Base-by-base conservation (phyloP, 2,113 vertebrate species). In the Hylia prasina region DNA sequence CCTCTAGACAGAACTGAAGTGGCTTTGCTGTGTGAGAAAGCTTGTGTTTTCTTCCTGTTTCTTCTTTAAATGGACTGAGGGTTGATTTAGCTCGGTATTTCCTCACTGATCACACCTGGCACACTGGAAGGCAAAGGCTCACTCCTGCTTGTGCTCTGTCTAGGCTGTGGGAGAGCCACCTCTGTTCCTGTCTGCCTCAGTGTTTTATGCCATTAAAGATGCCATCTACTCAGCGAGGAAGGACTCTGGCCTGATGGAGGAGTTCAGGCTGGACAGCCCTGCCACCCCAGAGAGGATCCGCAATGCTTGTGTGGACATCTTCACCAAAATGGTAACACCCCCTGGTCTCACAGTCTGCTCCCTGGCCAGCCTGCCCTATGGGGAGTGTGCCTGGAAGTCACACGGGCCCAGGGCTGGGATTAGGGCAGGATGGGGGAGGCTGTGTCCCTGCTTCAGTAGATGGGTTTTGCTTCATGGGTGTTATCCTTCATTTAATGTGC, bases 131-230 rank as follows among this genome's bases (percentile, higher is more conserved):
- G 45, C 8, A 47, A n/a, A 37, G 24, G 30, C 57, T 70, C 33
- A 91, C 18, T 82, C 53, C 44, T 45, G 37, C 5, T 50, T 89
- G 71, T 93, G 78, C 24, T 96, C 50, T 47, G 2, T 83, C 33
- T 91, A 99, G 99, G 99, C 99, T 65, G 98, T 99, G 1, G 99
- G 99, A 8, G 99, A 99, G 77, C 99, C 99, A 0, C 99, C 99
- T 25, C 98, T 99, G 33, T 99, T 99, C 94, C 97, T 99, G 87
- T 99, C 99, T 1, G 96, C 99, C 3, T 99, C 99, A 0, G 97
- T 99, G 76, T 99, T 99, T 97, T 99, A 98, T 57, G 99, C 99
- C 94, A 99, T 99, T 94, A 99, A 99, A 97, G 99, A 99, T 6
- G 99, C 99, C 73, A 96, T 99, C 68, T 73, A 66, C 1, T 82